Conservation (phyloP, 2,113 vertebrate genomes). For the Apodemus sylvaticus region DNA sequence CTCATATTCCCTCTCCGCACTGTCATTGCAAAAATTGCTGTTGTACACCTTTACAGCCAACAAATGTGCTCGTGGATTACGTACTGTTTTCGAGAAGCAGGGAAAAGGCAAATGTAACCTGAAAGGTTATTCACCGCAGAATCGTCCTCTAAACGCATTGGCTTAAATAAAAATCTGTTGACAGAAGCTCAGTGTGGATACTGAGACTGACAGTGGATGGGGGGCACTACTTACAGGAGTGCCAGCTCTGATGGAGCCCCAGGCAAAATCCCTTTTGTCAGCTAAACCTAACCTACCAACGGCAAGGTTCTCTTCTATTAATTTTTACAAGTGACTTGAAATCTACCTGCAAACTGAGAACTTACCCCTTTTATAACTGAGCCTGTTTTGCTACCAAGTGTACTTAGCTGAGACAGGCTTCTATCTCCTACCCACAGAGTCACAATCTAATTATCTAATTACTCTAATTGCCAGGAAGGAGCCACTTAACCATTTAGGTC, state of each 20-base stretch:
- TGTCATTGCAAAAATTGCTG: conserved; percentile 96
- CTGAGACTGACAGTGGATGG: conserved; percentile 69
- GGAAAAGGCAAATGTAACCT: conserved; percentile 80
- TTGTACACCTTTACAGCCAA: conserved; percentile 92
- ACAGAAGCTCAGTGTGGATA: conserved; percentile 77
- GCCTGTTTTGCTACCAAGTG: conserved; percentile 50
- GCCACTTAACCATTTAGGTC: conserved; percentile 61
- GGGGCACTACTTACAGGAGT: conserved; percentile 65
- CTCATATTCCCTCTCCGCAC: conserved; percentile 96
- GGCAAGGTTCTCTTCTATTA: conserved; percentile 82
- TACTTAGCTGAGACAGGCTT: conserved; percentile 65
- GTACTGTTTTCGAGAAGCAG: conserved; percentile 83
- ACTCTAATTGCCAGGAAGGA: conserved; percentile 76
- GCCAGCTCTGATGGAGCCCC: conserved; percentile 87
- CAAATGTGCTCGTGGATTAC: conserved; percentile 86
- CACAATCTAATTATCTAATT: conserved; percentile 76
- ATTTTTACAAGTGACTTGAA: conserved; percentile 74
- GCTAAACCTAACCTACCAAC: conserved; percentile 80
- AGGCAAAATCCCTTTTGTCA: conserved; percentile 79
- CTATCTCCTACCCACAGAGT: conserved; percentile 58
- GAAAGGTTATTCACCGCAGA: conserved; percentile 67
- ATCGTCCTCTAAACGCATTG: conserved; percentile 77
- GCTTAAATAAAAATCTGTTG: conserved; percentile 87
- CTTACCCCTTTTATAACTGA: conserved; percentile 67
- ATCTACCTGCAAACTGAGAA: conserved; percentile 64